These are phyloP conservation scores for Acropora yongei DNA, from an alignment of 64 coral and sea anemone genomes.

Conservation along the genomic window DNA sequence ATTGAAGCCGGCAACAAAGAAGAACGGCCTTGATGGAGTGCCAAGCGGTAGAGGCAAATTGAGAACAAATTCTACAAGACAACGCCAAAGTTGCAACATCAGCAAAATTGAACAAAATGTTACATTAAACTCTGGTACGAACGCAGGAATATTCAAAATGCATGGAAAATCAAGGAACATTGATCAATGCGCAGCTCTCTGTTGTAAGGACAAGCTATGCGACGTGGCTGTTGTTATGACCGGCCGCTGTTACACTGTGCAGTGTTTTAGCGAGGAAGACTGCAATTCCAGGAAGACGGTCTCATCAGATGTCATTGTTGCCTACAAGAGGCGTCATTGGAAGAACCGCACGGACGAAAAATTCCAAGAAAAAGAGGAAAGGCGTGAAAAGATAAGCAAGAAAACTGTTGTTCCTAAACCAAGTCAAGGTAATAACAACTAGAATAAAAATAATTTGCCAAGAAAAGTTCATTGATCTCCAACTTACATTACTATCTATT, in stretches of 20 bases:
- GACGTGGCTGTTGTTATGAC: conserved; percentile 76
- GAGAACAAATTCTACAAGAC: neutral
- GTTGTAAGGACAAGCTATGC: conserved; percentile 57
- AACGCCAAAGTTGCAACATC: neutral
- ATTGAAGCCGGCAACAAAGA: neutral
- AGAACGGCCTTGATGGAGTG: neutral
- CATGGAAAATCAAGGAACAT: conserved; percentile 55
- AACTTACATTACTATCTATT: too few relatives aligned
- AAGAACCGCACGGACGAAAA: neutral
- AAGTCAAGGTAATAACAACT: conserved; percentile 41
- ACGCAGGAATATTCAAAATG: conserved; percentile 66
- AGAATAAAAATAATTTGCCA: neutral
- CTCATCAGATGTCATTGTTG: conserved; percentile 25
- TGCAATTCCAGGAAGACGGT: conserved; percentile 52
- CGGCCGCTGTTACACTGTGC: conserved; percentile 69
- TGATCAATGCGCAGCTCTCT: conserved; percentile 47
- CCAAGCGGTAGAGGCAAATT: neutral
- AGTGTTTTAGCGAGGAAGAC: conserved; percentile 56
- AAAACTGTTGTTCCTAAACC: conserved; percentile 72
- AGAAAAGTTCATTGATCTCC: too few relatives aligned
- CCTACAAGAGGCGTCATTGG: conserved; percentile 40
- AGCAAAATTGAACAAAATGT: conserved; percentile 44
- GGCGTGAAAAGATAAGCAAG: conserved; percentile 46
- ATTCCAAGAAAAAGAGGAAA: neutral
- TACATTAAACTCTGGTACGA: conserved; percentile 58